A percentile compares a stretch with the other conserved stretches of the same genome.
Conservation (phyloP, 2,797 vertebrate species). For the Tapirus indicus region DNA sequence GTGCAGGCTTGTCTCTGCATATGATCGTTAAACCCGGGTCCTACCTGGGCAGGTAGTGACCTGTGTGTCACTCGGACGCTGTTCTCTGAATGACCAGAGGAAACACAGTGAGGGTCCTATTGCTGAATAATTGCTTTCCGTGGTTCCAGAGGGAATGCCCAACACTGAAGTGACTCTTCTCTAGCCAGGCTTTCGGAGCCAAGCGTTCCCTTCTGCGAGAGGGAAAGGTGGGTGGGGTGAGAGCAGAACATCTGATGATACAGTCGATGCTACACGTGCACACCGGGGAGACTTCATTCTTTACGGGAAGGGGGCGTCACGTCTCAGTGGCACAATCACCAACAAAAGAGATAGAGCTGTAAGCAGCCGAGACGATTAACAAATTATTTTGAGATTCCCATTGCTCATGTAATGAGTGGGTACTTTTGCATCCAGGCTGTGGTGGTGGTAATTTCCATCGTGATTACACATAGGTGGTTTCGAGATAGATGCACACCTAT, state of each 20-base stretch:
- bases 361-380: background rate
- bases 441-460: conserved; percentile 39
- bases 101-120: conserved; percentile 69
- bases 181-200: background rate
- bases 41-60: conserved; percentile 38
- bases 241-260: background rate
- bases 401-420: background rate
- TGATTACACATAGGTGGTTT: background rate
- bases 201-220: background rate
- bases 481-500: background rate
- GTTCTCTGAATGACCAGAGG: conserved; percentile 71
- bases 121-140: conserved; percentile 79
- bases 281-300: background rate
- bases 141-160: conserved; percentile 66
- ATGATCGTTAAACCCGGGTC: conserved; percentile 59
- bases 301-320: background rate
- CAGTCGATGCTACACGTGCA: no score
- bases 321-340: background rate
- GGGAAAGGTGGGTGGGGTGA: background rate
- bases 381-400: background rate
- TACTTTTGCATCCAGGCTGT: background rate
- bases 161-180: conserved; percentile 72
- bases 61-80: conserved; percentile 28
- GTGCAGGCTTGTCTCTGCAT: conserved; percentile 57
- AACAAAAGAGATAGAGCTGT: conserved; percentile 51